These are phyloP conservation scores for Cephus pulcher DNA, from an alignment of 2,888 invertebrate species.

Conservation along the genomic window DNA sequence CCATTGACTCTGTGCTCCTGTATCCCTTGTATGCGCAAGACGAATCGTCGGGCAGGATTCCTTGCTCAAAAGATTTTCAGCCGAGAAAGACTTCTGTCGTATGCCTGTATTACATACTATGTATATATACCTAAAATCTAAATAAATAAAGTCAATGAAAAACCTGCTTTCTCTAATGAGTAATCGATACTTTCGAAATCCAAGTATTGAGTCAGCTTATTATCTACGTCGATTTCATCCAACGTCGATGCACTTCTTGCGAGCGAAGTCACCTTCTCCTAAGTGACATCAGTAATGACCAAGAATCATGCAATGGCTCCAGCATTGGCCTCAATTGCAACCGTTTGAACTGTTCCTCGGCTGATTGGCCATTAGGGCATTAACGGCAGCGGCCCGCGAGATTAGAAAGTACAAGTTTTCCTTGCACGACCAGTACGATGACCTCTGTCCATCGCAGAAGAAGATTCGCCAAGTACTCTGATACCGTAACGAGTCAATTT, in stretches of 20 bases:
- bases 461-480: neutral
- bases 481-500: neutral
- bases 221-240: neutral
- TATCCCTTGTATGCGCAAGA: neutral
- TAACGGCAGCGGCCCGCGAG: slow-evolving; percentile 1
- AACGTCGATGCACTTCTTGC: neutral
- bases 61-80: neutral
- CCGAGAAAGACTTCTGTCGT: neutral
- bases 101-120: neutral
- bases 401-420: slow-evolving; percentile 20
- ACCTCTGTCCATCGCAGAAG: neutral
- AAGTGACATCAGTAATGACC: slow-evolving; percentile 1
- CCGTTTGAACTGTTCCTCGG: slow-evolving; percentile 34
- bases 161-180: neutral
- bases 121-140: neutral
- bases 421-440: slow-evolving; percentile 14
- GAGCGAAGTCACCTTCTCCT: neutral
- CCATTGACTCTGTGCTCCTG: neutral
- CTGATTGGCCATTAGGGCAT: slow-evolving; percentile 36
- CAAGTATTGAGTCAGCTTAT: neutral
- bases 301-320: slow-evolving; percentile 12
- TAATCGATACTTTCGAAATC: neutral
- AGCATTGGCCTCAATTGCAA: slow-evolving; percentile 39
- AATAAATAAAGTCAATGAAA: neutral
- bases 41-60: neutral